These are phyloP conservation scores for Lates japonicus DNA, from an alignment of 2,797 vertebrate species.

Conservation along the genomic window DNA sequence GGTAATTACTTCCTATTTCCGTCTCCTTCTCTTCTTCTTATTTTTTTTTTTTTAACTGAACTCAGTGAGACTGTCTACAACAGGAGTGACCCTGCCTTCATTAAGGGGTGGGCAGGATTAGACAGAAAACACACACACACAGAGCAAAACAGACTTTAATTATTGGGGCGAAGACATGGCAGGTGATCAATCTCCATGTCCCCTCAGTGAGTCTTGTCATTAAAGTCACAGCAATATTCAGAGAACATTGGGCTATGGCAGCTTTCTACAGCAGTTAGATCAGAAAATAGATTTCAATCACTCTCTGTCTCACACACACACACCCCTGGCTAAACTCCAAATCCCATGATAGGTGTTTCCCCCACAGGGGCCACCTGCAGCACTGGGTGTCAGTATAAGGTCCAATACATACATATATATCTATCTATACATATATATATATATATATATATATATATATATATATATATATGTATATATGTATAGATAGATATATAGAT, in stretches of 20 bases:
- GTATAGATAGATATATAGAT: too few species aligned
- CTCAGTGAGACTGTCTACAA: conserved; percentile 71
- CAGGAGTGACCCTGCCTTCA: conserved; percentile 67
- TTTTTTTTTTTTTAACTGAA: conserved; percentile 46
- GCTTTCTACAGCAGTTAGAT: conserved; percentile 36
- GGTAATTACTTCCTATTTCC: conserved; percentile 89
- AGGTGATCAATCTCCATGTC: conserved; percentile 79
- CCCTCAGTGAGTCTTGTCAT: conserved; percentile 50
- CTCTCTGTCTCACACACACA: not conserved
- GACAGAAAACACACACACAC: conserved; percentile 44
- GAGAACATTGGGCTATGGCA: conserved; percentile 61
- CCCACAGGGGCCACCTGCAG: not conserved
- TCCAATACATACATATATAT: not conserved
- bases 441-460: too few species aligned
- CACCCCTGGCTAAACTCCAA: conserved; percentile 5
- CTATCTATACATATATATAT: too few species aligned
- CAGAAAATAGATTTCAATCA: conserved; percentile 31
- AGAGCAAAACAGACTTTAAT: conserved; percentile 75
- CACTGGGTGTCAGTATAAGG: not conserved
- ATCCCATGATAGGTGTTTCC: conserved; percentile 9
- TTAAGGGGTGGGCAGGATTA: conserved; percentile 76
- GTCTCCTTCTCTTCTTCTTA: not conserved
- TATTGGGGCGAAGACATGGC: conserved; percentile 73
- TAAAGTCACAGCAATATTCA: conserved; percentile 65
- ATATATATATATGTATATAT: not conserved